Conservation (phyloP, 2,113 vertebrate species). For the Cettia cetti region DNA sequence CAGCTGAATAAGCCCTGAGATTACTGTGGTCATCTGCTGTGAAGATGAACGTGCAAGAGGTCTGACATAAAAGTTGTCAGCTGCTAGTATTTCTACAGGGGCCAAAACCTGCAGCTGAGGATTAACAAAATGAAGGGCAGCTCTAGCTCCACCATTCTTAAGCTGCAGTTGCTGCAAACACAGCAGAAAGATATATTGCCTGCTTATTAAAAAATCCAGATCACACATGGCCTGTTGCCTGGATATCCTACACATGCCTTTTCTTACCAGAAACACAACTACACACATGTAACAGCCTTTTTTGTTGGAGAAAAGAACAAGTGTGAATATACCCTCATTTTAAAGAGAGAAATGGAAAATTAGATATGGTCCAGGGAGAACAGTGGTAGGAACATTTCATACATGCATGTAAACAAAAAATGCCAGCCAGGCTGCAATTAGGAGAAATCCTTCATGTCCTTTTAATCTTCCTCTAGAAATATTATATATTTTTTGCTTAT, state of each 20-base stretch:
- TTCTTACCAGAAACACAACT: neutral
- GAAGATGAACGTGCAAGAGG: neutral
- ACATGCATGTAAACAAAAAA: neutral
- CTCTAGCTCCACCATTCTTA: neutral
- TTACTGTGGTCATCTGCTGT: neutral
- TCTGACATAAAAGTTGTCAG: neutral
- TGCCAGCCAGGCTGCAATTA: neutral
- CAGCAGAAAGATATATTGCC: neutral
- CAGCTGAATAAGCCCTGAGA: neutral
- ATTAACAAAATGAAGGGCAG: neutral
- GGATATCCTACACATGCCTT: neutral
- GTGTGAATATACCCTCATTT: neutral
- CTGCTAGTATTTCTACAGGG: neutral
- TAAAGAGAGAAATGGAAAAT: neutral
- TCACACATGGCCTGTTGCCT: neutral
- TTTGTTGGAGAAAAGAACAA: neutral
- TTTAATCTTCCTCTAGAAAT: neutral
- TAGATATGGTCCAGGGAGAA: neutral
- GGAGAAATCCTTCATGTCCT: neutral
- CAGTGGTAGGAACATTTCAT: neutral
- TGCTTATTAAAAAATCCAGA: neutral
- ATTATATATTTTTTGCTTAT: neutral
- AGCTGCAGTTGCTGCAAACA: neutral
- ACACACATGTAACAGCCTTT: neutral
- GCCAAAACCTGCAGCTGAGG: conserved; percentile 19